Evolutionary conservation across 1,140 invertebrate species (phyloP), one percentile per base, ranked within the genome.

Genomic region (Philopotamus ludificatus): DNA sequence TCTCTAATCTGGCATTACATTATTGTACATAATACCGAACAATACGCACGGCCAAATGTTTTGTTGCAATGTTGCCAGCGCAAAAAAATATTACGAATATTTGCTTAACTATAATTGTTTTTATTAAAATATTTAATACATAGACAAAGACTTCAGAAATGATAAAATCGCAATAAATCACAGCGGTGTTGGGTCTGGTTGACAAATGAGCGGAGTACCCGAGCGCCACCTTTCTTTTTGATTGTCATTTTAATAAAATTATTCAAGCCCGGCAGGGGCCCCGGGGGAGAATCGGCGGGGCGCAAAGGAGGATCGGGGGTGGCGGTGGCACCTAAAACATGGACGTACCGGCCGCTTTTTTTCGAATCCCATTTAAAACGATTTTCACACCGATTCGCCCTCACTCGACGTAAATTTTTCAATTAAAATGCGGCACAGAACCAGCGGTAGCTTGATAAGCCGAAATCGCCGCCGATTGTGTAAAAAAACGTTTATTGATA

Each of bases 211-310:
- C 26, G 39, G 57, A 7, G 3, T 1, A 42, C 2, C 8, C 10
- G 21, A 18, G 25, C 9, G 57, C 20, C n/a, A 20, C 60, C 60
- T 53, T 53, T 53, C 60, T 51, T 50, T 62, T 62, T 62, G 45
- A 62, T 62, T 62, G 60, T 62, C 60, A 62, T 62, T 62, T 62
- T 62, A 62, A 62, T 62, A 62, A 62, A 62, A 62, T 62, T 62
- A 62, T 62, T 50, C 50, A 21, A 45, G 51, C 42, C 20, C 1
- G 42, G 3, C 1, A 22, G 41, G n/a, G n/a, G n/a, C n/a, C n/a
- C n/a, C n/a, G n/a, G n/a, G n/a, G 25, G 20, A 61, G 42, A 21
- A 25, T 12, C 22, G 26, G 1, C 21, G 26, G 47, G 45, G 47
- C 15, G 54, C 25, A 21, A 41, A 51, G 47, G 3, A 51, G 15